Percentiles rank a stretch among this genome's conserved stretches.
Evolutionary conservation across 2,113 vertebrate genomes (phyloP).

Genomic region (Triplophysa dalaica): DNA sequence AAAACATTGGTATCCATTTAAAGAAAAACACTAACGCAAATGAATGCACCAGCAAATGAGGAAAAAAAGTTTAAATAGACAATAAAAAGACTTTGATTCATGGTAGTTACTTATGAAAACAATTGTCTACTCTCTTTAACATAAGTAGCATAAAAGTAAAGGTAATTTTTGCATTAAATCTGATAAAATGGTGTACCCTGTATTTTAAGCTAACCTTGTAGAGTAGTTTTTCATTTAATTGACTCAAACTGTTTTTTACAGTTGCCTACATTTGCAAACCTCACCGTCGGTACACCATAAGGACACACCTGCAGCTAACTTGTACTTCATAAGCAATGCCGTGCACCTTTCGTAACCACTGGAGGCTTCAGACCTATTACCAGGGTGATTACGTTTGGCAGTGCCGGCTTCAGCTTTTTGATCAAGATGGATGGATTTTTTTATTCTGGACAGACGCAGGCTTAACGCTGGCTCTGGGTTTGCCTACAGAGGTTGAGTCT

Average conservation of each 20-base stretch:
- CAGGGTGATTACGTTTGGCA: slow-evolving; percentile 56
- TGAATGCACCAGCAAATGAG: too few species aligned
- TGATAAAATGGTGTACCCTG: too few species aligned
- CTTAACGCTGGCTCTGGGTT: slow-evolving; percentile 34
- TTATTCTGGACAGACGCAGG: slow-evolving; percentile 49
- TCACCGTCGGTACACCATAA: neutral
- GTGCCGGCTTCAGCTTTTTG: slow-evolving; percentile 46
- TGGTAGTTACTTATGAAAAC: too few species aligned
- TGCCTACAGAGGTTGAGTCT: slow-evolving; percentile 52
- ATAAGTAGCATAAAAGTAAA: too few species aligned
- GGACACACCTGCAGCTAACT: slow-evolving; percentile 12
- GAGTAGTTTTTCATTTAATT: slow-evolving; percentile 3
- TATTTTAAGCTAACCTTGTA: neutral
- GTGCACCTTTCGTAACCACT: neutral
- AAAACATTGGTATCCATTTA: too few species aligned
- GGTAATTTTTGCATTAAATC: too few species aligned
- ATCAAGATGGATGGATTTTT: slow-evolving; percentile 61
- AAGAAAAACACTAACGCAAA: too few species aligned
- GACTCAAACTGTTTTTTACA: neutral
- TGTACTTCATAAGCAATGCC: slow-evolving; percentile 8
- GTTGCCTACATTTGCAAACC: neutral
- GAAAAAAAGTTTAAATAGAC: too few species aligned
- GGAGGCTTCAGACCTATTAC: slow-evolving; percentile 44
- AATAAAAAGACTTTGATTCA: too few species aligned
- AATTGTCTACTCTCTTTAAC: too few species aligned